A percentile compares a stretch with the other conserved stretches of the same genome.
Evolutionary conservation across 2,797 vertebrate genomes (phyloP).

Genomic region (Epinephelus coioides): DNA sequence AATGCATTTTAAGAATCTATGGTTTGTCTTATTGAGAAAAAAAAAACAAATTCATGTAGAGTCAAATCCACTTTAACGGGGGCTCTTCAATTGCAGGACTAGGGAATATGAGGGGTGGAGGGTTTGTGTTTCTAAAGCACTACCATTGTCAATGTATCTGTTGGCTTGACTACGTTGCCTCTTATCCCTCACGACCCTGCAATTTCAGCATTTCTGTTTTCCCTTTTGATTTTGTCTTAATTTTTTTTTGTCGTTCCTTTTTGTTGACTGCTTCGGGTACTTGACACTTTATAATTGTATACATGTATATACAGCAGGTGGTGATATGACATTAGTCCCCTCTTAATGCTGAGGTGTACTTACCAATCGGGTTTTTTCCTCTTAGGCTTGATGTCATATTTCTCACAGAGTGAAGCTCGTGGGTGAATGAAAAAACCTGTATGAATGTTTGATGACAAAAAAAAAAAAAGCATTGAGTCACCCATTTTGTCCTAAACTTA

Average conservation of each 20-base stretch:
- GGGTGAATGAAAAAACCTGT: conserved; percentile 73
- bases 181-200: conserved; percentile 81
- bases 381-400: conserved; percentile 84
- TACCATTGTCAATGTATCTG: conserved; percentile 80
- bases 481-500: conserved; percentile 77
- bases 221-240: conserved; percentile 82
- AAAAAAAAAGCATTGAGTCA: conserved; percentile 69
- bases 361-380: conserved; percentile 81
- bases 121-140: conserved; percentile 87
- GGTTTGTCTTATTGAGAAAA: conserved; percentile 78
- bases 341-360: conserved; percentile 85
- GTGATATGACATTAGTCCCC: conserved; percentile 82
- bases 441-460: conserved; percentile 77
- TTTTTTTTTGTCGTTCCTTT: conserved; percentile 75
- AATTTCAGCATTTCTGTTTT: conserved; percentile 80
- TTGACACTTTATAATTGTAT: conserved; percentile 91
- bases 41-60: conserved; percentile 67
- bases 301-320: conserved; percentile 86
- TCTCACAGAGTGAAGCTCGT: conserved; percentile 80
- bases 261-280: conserved; percentile 89
- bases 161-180: conserved; percentile 82
- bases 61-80: conserved; percentile 83
- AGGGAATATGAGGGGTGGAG: conserved; percentile 73
- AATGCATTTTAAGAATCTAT: conserved; percentile 72
- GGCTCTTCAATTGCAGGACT: conserved; percentile 78